These are phyloP conservation scores for Ptychochromis oligacanthus DNA, from an alignment of 2,113 vertebrate genomes.

Conservation along the genomic window DNA sequence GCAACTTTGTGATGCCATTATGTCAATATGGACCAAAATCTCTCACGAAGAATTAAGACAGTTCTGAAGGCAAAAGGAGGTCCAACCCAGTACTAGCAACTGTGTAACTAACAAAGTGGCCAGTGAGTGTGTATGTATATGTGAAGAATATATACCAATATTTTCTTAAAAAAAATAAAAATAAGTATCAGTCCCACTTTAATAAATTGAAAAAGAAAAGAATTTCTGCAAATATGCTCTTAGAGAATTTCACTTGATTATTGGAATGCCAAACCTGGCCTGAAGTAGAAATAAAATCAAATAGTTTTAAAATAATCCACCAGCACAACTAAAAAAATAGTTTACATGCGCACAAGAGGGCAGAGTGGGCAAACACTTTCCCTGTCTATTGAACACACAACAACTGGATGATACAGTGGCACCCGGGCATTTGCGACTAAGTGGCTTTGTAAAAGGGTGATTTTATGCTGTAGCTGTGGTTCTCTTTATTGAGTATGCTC, in stretches of 20 bases:
- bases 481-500: neutral
- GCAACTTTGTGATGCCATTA: neutral
- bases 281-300: constrained; percentile 31
- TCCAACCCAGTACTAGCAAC: neutral
- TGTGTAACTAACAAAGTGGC: neutral
- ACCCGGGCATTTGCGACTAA: constrained; percentile 37
- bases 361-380: constrained; percentile 41
- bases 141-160: neutral
- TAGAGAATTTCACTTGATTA: constrained; percentile 19
- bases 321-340: neutral
- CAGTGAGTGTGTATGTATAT: neutral
- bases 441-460: constrained; percentile 8
- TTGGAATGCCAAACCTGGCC: constrained; percentile 31
- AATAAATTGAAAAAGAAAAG: neutral
- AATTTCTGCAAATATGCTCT: neutral
- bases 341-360: constrained; percentile 40
- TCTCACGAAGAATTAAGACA: neutral
- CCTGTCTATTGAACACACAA: constrained; percentile 46
- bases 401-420: constrained; percentile 12
- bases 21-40: neutral
- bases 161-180: neutral
- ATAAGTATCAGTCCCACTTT: neutral
- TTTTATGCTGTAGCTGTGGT: constrained; percentile 5
- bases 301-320: constrained; percentile 36
- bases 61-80: neutral